Conservation (phyloP, 2,888 invertebrate genomes). For the Drosophila anceps region DNA sequence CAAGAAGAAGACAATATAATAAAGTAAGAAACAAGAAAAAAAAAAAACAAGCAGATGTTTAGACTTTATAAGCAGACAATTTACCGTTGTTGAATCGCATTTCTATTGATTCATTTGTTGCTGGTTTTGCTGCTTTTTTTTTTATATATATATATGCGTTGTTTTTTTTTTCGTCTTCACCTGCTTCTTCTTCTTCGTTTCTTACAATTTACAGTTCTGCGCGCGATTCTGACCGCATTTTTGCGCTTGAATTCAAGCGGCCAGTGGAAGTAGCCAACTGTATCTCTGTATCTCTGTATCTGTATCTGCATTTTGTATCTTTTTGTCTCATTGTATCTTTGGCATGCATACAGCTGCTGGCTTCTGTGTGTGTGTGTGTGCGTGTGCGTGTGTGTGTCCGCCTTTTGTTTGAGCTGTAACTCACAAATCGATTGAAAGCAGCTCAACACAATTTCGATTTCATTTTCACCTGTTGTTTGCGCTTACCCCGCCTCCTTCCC, state of each 20-base stretch:
- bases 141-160: not conserved
- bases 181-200: not conserved
- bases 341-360: slow-evolving; percentile 8
- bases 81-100: slow-evolving; percentile 64
- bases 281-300: slow-evolving; percentile 35
- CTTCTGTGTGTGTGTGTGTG: not conserved
- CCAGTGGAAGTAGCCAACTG: slow-evolving; percentile 32
- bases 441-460: slow-evolving; percentile 64
- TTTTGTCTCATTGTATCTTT: slow-evolving; percentile 3
- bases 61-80: slow-evolving; percentile 54
- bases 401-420: slow-evolving; percentile 23
- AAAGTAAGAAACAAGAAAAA: not conserved
- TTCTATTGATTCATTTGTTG: slow-evolving; percentile 50
- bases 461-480: slow-evolving; percentile 72
- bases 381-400: not conserved
- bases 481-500: not conserved
- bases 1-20: slow-evolving; percentile 31
- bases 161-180: not conserved
- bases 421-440: slow-evolving; percentile 58
- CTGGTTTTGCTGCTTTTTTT: slow-evolving; percentile 15
- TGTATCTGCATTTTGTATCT: slow-evolving; percentile 23
- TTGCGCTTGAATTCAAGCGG: slow-evolving; percentile 60
- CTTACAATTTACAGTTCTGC: slow-evolving; percentile 71
- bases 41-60: not conserved
- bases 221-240: slow-evolving; percentile 78